A percentile compares a stretch with the other conserved stretches of the same genome.
Conservation (phyloP, 2,888 invertebrate species). For the Mimumesa dahlbomi region DNA sequence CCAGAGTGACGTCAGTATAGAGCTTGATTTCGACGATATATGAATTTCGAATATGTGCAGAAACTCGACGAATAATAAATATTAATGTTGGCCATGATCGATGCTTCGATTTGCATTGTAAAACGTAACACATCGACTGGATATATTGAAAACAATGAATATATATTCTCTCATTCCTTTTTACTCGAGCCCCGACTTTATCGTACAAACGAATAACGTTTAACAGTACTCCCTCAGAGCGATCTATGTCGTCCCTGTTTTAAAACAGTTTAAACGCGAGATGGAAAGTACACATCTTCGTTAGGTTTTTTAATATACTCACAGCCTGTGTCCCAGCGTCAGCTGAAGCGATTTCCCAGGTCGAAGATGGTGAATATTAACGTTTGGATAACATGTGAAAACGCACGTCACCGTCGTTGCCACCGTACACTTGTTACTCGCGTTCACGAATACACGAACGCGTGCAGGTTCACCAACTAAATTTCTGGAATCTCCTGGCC, state of each 20-base stretch:
- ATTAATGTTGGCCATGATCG: too few species aligned
- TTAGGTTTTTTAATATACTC: neutral
- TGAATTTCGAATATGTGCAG: neutral
- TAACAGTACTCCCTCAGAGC: too few species aligned
- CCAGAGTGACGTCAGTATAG: neutral
- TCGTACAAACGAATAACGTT: too few species aligned
- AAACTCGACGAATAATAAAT: neutral
- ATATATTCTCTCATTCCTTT: too few species aligned
- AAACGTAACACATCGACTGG: too few species aligned
- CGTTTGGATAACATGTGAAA: neutral
- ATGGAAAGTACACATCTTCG: too few species aligned
- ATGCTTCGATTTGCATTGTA: too few species aligned
- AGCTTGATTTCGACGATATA: neutral
- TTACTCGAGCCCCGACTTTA: too few species aligned
- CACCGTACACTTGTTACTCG: neutral
- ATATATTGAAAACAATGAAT: too few species aligned
- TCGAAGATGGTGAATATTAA: constrained; percentile 1
- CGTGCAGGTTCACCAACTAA: constrained; percentile 12
- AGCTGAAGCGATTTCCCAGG: neutral
- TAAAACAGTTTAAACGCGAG: too few species aligned
- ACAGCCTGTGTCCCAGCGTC: neutral
- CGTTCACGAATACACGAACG: neutral
- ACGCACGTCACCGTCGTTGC: constrained; percentile 18
- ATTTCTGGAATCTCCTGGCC: constrained; percentile 34
- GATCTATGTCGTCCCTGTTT: too few species aligned